Conservation (phyloP, 1,140 invertebrate species). For the Drosophila novamexicana region DNA sequence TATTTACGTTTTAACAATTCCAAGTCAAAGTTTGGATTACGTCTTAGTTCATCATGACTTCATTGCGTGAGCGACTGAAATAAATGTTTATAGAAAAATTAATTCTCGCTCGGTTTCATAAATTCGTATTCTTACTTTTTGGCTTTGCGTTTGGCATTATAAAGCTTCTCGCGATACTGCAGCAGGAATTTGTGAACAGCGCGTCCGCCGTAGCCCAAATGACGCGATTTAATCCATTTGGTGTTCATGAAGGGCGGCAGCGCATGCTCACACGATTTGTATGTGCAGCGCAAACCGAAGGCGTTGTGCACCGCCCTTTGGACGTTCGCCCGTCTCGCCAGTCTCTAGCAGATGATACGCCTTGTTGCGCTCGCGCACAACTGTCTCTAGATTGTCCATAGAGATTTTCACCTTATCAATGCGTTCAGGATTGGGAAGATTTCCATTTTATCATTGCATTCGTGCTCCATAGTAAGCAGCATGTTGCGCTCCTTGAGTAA, state of each 20-base stretch:
- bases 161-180: slow-evolving; percentile 88
- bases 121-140: slow-evolving; percentile 84
- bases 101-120: background rate
- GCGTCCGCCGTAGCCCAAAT: slow-evolving; percentile 82
- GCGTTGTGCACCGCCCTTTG: slow-evolving; percentile 86
- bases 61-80: slow-evolving; percentile 87
- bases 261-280: slow-evolving; percentile 85
- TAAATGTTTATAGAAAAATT: slow-evolving; percentile 44
- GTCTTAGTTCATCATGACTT: slow-evolving; percentile 88
- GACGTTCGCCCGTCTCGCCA: slow-evolving; percentile 92
- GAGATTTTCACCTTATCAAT: slow-evolving; percentile 97
- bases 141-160: slow-evolving; percentile 86
- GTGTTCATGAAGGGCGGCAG: slow-evolving; percentile 87
- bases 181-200: slow-evolving; percentile 88
- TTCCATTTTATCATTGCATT: slow-evolving; percentile 88
- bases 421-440: slow-evolving; percentile 96
- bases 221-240: slow-evolving; percentile 86
- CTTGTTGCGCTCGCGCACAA: slow-evolving; percentile 96
- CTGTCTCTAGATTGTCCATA: slow-evolving; percentile 97
- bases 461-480: slow-evolving; percentile 97
- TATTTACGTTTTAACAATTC: slow-evolving; percentile 89
- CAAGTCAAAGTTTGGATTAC: slow-evolving; percentile 91
- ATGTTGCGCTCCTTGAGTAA: slow-evolving; percentile 98
- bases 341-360: slow-evolving; percentile 97
- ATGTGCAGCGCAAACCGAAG: slow-evolving; percentile 87